Evolutionary conservation across 2,113 vertebrate species (phyloP).

Genomic region (Pterocles orientalis): DNA sequence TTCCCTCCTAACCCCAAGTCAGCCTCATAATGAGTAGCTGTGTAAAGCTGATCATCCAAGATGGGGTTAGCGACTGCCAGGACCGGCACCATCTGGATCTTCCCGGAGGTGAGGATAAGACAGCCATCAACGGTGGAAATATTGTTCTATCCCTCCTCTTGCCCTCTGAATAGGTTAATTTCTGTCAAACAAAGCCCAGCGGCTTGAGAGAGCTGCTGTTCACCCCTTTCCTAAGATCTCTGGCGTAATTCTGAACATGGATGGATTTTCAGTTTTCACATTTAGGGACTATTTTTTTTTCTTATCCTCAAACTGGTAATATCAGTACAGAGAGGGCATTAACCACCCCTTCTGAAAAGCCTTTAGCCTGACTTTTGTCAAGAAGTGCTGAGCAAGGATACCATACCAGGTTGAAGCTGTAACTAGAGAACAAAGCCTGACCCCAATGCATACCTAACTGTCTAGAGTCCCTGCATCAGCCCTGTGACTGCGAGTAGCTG

Average conservation of each 20-base stretch:
- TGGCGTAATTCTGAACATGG: neutral
- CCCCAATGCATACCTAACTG: slow-evolving; percentile 19
- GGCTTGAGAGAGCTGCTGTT: neutral
- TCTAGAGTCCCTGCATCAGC: neutral
- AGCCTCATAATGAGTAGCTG: neutral
- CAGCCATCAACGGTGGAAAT: neutral
- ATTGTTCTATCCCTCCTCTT: neutral
- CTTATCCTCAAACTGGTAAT: neutral
- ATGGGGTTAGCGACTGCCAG: neutral
- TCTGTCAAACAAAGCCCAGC: neutral
- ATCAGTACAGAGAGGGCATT: neutral
- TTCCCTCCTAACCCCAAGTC: neutral
- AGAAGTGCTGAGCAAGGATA: neutral
- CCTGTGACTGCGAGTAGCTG: neutral
- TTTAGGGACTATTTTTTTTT: neutral
- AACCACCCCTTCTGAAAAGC: neutral
- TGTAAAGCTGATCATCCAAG: neutral
- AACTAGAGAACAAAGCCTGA: slow-evolving; percentile 40
- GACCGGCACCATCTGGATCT: neutral
- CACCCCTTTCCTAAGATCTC: neutral
- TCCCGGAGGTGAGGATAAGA: neutral
- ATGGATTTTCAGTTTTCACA: neutral
- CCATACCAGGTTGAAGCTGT: neutral
- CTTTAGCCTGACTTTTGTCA: slow-evolving; percentile 9
- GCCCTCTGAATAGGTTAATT: neutral